Evolutionary conservation across 2,113 vertebrate genomes (phyloP), one percentile per base, ranked within the genome.

Genomic region (Callospermophilus lateralis): DNA sequence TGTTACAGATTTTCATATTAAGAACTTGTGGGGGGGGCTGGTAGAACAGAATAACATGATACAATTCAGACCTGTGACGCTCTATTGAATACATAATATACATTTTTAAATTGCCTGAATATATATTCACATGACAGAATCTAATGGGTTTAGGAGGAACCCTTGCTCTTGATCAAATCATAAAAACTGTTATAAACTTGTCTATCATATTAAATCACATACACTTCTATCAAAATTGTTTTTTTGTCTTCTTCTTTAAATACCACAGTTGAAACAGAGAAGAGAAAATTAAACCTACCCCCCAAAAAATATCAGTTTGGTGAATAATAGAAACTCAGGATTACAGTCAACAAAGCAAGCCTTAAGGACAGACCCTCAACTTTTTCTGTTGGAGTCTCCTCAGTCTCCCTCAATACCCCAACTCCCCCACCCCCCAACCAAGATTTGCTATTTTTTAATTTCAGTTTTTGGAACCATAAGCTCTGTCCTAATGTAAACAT

Each of bases 111-210:
- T 98, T 97, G 96, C 97, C 98, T 98, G 98, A 96, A 98, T 98
- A 98, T 53, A 39, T 98, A 98, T 98, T 98, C 98, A 96, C 96
- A 97, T 58, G 86, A 98, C 97, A 97, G 98, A 98, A 96, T 97
- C 98, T 98, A 98, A 98, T 97, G 90, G 96, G 95, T 97, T 98
- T 98, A 98, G 98, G 98, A 90, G 96, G 96, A 98, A 96, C 94
- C 97, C 97, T 98, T 97, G 95, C 97, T 98, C 97, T 97, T 98
- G 97, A 98, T 98, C 97, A 98, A 98, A 98, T 98, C 98, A 98
- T 98, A 98, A 98, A 98, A 98, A 98, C 94, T 98, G 97, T 98
- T 98, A 98, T 98, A 99, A 98, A 97, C 95, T 97, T 98, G 96
- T 98, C 97, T 96, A 97, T 98, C 98, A 98, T 97, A 95, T 98